These are phyloP conservation scores for Neolamprologus tretocephalus DNA, from an alignment of 2,113 vertebrate genomes.

Conservation along the genomic window DNA sequence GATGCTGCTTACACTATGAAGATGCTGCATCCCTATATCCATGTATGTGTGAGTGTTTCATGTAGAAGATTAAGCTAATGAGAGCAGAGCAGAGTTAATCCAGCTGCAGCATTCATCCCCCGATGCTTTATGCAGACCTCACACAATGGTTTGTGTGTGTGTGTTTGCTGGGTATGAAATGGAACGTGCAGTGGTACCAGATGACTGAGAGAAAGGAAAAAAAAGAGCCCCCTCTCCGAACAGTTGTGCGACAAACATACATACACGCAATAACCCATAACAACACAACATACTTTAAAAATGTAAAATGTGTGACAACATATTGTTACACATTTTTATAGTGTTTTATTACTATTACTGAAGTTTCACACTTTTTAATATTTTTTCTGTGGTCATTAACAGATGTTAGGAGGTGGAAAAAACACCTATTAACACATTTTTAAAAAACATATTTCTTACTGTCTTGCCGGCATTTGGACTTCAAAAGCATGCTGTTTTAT, in stretches of 20 bases:
- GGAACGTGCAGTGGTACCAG: not conserved
- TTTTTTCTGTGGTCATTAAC: not conserved
- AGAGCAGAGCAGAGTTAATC: conserved; percentile 25
- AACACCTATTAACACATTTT: not conserved
- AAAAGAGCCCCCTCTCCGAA: not conserved
- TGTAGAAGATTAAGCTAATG: conserved; percentile 22
- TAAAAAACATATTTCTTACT: not conserved
- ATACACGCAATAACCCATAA: not conserved
- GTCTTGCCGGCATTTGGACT: not conserved
- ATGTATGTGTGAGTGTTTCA: not conserved
- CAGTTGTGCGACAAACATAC: not conserved
- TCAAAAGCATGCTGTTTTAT: not conserved
- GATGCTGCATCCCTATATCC: not conserved
- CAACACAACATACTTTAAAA: no score
- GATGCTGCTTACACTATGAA: not conserved
- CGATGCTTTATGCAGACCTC: not conserved
- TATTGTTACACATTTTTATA: not conserved
- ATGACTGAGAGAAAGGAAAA: not conserved
- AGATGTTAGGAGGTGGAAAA: not conserved
- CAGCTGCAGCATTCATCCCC: not conserved
- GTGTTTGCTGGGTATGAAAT: not conserved
- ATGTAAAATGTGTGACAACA: not conserved
- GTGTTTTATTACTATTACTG: not conserved
- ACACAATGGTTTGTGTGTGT: not conserved
- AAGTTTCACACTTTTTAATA: not conserved